Evolutionary conservation across 2,888 invertebrate genomes (phyloP), one percentile per base, ranked within the genome.

Genomic region (Teinopalpus imperialis): DNA sequence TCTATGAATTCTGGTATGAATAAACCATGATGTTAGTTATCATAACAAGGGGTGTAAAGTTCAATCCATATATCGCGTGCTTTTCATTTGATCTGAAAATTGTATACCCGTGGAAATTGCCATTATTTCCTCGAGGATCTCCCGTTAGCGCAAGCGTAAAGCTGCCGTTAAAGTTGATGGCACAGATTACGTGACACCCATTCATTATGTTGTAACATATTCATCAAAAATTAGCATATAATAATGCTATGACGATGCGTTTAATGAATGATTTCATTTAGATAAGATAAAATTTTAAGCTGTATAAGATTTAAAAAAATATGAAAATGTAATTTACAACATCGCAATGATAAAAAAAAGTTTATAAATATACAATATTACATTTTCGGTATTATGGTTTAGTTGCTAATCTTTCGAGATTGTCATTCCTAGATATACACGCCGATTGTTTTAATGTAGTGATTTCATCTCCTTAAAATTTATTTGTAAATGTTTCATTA

Each of bases 161-260:
- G 56, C 55, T 36, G 56, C 62, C 61, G 56, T 69, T 66, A 63
- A 62, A 59, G 47, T 52, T 56, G 60, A 70, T 65, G 53, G 56
- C 51, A 55, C 53, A 59, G 61, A 66, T 70, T 59, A 60, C 57
- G 52, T 57, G 54, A 49, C 57, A 35, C 44, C 53, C 54, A 57
- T 56, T 54, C 52, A 55, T 57, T 53, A 51, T 44, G 43, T 40
- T 44, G 42, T 45, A 49, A 56, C 45, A 51, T 66, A 70, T 74
- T 72, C 63, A 66, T 69, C 63, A 64, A 69, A n/a, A 70, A 64
- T 46, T 46, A 29, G 14, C 8, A 6, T 6, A 16, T 30, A 63
- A 53, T 48, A 49, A 51, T 52, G 43, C 61, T 63, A 66, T 68
- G 61, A 53, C 54, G 49, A 54, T 48, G 37, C 39, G 45, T 52